phyloP scores from a whole-genome alignment of 2,797 vertebrate species.

The Tokudaia tokunoshimensis region DNA sequence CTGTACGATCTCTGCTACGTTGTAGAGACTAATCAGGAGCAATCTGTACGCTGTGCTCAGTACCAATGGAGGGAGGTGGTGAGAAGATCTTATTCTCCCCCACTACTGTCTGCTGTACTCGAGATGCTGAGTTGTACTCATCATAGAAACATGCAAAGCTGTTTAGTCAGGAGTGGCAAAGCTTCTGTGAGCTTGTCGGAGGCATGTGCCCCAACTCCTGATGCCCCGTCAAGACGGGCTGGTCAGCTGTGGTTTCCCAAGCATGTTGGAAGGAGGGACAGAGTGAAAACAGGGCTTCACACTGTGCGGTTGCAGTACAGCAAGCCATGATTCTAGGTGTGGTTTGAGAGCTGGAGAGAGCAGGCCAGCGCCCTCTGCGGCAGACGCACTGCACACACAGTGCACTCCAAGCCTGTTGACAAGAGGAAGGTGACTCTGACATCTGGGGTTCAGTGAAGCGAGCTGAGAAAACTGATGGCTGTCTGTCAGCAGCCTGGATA shows the following conservation, averaged over 20 bases:
- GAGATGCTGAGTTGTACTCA: neutral
- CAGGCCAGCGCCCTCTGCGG: neutral
- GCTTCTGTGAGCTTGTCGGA: neutral
- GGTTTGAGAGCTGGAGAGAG: neutral
- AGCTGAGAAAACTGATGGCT: neutral
- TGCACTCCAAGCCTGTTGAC: neutral
- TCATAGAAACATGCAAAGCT: neutral
- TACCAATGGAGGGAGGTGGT: neutral
- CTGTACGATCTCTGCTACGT: neutral
- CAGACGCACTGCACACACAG: neutral
- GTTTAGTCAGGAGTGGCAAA: fast-evolving
- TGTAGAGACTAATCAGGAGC: neutral
- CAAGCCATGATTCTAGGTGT: neutral
- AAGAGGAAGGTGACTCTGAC: neutral
- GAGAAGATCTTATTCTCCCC: neutral
- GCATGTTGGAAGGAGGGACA: neutral
- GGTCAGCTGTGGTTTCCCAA: neutral
- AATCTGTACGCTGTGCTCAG: neutral
- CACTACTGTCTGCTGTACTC: neutral
- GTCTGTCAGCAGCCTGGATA: neutral
- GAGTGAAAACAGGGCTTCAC: neutral
- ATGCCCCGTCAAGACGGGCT: neutral
- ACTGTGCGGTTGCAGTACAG: neutral
- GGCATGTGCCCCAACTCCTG: neutral
- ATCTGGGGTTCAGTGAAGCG: neutral